Conservation (phyloP, 2,888 invertebrate genomes). For the Nebria salina region DNA sequence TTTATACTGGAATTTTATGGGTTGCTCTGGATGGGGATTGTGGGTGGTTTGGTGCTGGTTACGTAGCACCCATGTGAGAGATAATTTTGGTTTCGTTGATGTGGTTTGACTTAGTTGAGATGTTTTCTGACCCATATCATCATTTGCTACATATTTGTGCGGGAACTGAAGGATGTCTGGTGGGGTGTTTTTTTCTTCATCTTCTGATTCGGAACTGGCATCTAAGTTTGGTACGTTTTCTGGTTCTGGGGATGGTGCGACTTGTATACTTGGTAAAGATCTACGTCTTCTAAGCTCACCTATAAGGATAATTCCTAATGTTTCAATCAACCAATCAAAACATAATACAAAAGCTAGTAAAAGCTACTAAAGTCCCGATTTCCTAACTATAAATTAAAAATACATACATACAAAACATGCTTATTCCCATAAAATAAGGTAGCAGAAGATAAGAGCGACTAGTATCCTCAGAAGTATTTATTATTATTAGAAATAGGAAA, state of each 20-base stretch:
- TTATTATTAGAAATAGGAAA: background rate
- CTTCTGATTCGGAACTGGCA: background rate
- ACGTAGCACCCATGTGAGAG: slow-evolving; percentile 79
- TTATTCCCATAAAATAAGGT: too few species aligned
- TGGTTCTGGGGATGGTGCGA: slow-evolving; percentile 53
- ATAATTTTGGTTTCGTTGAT: slow-evolving; percentile 70
- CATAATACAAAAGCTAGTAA: background rate
- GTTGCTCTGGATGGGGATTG: slow-evolving; percentile 59
- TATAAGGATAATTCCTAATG: slow-evolving; percentile 48
- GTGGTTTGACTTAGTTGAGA: slow-evolving; percentile 59
- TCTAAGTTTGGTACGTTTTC: slow-evolving; percentile 34
- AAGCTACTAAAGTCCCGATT: too few species aligned
- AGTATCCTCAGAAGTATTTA: too few species aligned
- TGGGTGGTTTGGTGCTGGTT: slow-evolving; percentile 63
- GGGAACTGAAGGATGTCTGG: slow-evolving; percentile 28
- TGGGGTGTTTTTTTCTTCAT: slow-evolving; percentile 18
- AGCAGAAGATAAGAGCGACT: too few species aligned
- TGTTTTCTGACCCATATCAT: slow-evolving; percentile 66
- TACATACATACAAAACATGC: too few species aligned
- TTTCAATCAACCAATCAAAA: background rate
- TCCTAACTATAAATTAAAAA: too few species aligned
- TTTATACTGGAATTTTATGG: slow-evolving; percentile 62
- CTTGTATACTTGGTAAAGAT: slow-evolving; percentile 54
- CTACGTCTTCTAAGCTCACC: slow-evolving; percentile 58
- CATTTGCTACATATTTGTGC: slow-evolving; percentile 26